Evolutionary conservation across 2,797 vertebrate species (phyloP).

Genomic region (Chloroceryle inda): DNA sequence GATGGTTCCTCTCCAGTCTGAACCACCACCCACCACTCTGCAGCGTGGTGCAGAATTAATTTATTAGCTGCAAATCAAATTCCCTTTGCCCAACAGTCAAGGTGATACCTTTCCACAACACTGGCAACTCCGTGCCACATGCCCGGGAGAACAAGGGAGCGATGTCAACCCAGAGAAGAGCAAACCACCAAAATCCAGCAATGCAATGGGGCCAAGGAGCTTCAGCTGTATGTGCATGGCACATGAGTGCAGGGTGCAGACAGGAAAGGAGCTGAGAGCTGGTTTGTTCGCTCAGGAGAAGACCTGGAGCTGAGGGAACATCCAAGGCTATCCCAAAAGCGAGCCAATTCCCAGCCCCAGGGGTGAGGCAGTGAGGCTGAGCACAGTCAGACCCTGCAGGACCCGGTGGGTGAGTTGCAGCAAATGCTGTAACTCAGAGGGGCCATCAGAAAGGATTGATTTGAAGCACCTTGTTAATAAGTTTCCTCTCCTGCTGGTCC

Average conservation of each 20-base stretch:
- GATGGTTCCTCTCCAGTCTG: neutral
- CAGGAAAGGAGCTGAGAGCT: neutral
- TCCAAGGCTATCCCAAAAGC: neutral
- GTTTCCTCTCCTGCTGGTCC: slow-evolving; percentile 31
- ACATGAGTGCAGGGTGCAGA: neutral
- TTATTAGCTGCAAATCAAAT: neutral
- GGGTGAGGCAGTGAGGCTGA: neutral
- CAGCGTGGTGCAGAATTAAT: rapidly evolving
- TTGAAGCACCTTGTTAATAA: slow-evolving; percentile 51
- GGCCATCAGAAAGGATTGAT: slow-evolving; percentile 15
- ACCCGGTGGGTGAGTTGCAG: neutral
- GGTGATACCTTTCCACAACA: neutral
- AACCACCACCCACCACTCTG: neutral
- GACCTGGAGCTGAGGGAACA: neutral
- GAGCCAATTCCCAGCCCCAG: rapidly evolving
- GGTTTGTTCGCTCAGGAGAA: neutral
- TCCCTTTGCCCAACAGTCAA: neutral
- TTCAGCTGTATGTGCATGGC: rapidly evolving
- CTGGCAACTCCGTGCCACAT: rapidly evolving
- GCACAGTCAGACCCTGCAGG: neutral
- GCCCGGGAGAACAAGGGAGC: neutral
- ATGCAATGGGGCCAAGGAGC: neutral
- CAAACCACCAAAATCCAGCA: neutral
- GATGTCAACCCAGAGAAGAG: rapidly evolving
- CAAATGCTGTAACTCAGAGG: neutral